Percentiles rank a stretch among this genome's conserved stretches.
Conservation (phyloP, 2,797 vertebrate species). For the Neoniphon sammara region DNA sequence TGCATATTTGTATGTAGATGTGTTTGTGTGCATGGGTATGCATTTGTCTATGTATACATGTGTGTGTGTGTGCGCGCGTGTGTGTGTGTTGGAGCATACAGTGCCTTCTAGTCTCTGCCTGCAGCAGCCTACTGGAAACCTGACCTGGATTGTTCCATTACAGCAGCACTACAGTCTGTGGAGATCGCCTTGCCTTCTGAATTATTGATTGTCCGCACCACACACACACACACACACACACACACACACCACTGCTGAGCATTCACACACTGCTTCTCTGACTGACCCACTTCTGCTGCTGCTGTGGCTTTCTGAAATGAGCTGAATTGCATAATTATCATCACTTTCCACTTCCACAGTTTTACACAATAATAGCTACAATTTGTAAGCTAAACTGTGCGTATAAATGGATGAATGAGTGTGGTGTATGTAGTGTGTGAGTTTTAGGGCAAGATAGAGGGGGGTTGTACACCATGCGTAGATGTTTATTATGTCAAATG, state of each 20-base stretch:
- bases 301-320: neutral
- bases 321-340: neutral
- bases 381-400: too few species aligned
- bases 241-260: conserved; percentile 26
- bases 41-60: neutral
- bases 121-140: conserved; percentile 63
- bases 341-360: conserved; percentile 2
- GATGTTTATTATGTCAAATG: neutral
- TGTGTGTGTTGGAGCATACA: conserved; percentile 1
- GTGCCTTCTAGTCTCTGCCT: conserved; percentile 42
- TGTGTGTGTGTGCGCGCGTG: neutral
- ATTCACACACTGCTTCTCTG: conserved; percentile 20
- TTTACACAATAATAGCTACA: neutral
- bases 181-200: conserved; percentile 70
- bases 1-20: neutral
- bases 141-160: conserved; percentile 81
- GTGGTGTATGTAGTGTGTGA: neutral
- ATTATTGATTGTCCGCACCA: conserved; percentile 73
- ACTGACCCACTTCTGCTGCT: conserved; percentile 26
- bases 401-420: neutral
- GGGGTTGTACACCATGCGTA: too few species aligned
- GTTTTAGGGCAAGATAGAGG: too few species aligned
- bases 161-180: conserved; percentile 64
- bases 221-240: conserved; percentile 29
- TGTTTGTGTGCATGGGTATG: conserved; percentile 14